Evolutionary conservation across 2,113 vertebrate species (phyloP), one percentile per base, ranked within the genome.

Genomic region (Coregonus clupeaformis): DNA sequence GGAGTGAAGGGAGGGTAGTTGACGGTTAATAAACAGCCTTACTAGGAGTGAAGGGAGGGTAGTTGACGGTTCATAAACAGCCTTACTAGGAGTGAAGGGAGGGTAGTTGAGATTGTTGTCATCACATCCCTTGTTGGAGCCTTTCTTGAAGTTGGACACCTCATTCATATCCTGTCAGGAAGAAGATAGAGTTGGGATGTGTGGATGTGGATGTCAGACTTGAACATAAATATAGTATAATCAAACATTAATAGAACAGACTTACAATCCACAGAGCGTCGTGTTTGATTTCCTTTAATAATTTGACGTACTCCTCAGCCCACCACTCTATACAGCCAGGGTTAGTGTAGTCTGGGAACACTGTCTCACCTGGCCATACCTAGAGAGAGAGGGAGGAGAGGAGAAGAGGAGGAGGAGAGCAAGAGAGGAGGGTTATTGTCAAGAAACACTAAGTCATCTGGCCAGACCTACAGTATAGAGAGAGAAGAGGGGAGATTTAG

Each of bases 191-290:
- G 30, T 67, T 32, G 29, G 13, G 59, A 36, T 18, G 9, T 36
- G 5, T 20, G 30, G 65, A 47, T 22, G 62, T 62, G 32, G 32
- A 68, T 4, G 60, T 42, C 4, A 42, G 32, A 63, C 24, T n/a
- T 13, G 60, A 36, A 77, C 78, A 60, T 18, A 52, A 52, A 14
- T 52, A 60, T 24, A 3, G 18, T 22, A 60, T n/a, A 60, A 13
- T 16, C 3, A 18, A 52, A 3, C 47, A 52, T 52, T 52, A 52
- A n/a, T 22, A 22, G n/a, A 20, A 27, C 13, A 29, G 79, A 95
- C 97, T 96, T 92, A 99, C 98, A 87, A 99, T 97, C 98, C 98
- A 99, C 36, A 99, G 77, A 25, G 95, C 98, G 74, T 99, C 97
- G 5, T 95, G 98, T 0, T 27, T 29, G 36, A 42, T 42, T 42